Conservation (phyloP, 2,113 vertebrate genomes). For the Amphiprion percula region DNA sequence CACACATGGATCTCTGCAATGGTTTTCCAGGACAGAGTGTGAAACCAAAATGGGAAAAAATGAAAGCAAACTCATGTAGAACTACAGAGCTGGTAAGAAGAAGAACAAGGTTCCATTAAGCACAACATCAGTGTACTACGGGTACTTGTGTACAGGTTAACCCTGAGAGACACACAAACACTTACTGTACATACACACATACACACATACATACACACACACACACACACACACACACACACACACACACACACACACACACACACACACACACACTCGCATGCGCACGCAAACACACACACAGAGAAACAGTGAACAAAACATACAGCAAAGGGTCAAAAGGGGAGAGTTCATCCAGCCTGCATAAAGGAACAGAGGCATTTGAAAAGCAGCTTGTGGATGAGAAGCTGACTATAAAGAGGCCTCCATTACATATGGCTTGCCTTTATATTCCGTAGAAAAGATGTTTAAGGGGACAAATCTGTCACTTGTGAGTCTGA, state of each 20-base stretch:
- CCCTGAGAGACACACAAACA: constrained; percentile 20
- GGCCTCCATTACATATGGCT: constrained; percentile 24
- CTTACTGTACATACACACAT: neutral
- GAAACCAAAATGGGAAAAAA: constrained; percentile 44
- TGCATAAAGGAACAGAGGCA: constrained; percentile 18
- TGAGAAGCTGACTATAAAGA: constrained; percentile 27
- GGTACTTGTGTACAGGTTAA: constrained; percentile 46
- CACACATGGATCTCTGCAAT: neutral
- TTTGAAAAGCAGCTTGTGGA: constrained; percentile 33
- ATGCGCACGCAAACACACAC: neutral
- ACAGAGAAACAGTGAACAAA: constrained; percentile 12
- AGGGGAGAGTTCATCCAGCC: constrained; percentile 44
- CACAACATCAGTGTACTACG: constrained; percentile 7
- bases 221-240: neutral
- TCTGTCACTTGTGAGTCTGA: constrained; percentile 36
- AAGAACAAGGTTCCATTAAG: constrained; percentile 47
- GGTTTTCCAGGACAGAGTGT: constrained; percentile 36
- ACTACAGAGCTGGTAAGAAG: constrained; percentile 31
- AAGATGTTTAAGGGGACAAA: constrained; percentile 15
- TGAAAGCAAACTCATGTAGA: constrained; percentile 62
- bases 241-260: no score
- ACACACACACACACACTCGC: neutral
- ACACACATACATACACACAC: no score
- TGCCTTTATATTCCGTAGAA: constrained; percentile 40
- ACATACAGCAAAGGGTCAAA: constrained; percentile 38